Base-by-base conservation (phyloP, 2,888 invertebrate species). In the Acleris cristana region DNA sequence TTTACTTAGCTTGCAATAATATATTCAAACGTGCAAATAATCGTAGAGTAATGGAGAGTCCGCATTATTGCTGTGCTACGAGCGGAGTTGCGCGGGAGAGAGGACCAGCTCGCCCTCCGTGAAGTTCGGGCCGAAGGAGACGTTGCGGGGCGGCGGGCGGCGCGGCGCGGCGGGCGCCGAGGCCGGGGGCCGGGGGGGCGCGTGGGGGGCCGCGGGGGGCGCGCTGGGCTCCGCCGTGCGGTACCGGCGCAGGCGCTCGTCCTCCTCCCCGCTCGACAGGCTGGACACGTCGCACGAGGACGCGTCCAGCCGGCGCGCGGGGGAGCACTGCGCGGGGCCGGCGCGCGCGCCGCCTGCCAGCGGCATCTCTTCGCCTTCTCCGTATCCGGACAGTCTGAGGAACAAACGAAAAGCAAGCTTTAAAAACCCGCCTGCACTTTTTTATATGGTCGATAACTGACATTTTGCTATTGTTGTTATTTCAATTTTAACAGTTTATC, bases 61-160 rank as follows among this genome's bases (percentile, higher is more conserved):
- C 85, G 85, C 86, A 79, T 84, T 89, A 88, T 89, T 88, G 88
- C 87, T 89, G 85, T 81, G 87, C 87, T 93, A 93, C 84, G 93
- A 92, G 86, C 94, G 94, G 78, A 95, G 88, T 80, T 95, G 95
- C 72, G 94, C 93, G 73, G 95, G 95, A 79, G 95, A 95, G 76
- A 95, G 93, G 71, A 95, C 94, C 71, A 95, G 94, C 73, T 95
- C 95, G 79, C 90, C 91, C 88, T 91, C 91, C 67, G 86, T 86
- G 53, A 82, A 87, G 72, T 61, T 64, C 4, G 55, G 62, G 49
- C 88, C 88, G 89, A 94, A 87, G 79, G 92, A 89, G 70, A 93
- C 87, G 89, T 93, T 89, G 76, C 94, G 81, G 30, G 90, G 88
- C 69, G 91, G 85, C 34, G 90, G 79, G 58, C 88, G 77, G 45